Conservation (phyloP, 2,797 vertebrate species). For the Tenualosa ilisha region DNA sequence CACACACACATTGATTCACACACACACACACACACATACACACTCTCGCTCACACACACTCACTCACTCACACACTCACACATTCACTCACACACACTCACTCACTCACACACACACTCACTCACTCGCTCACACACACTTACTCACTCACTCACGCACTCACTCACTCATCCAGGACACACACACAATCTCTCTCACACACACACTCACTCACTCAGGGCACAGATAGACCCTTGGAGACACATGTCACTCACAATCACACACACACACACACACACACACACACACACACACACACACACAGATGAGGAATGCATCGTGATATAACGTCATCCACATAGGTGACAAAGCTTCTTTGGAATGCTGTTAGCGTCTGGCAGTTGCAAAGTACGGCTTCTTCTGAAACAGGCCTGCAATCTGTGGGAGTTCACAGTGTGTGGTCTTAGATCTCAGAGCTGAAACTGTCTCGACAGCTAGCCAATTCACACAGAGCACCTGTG, state of each 20-base stretch:
- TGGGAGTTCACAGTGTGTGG: conserved; percentile 1
- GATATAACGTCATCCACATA: not conserved
- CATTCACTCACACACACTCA: no score
- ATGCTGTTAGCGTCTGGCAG: conserved; percentile 31
- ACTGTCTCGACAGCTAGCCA: conserved; percentile 21
- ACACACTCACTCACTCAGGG: not conserved
- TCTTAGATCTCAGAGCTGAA: conserved; percentile 13
- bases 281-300: not conserved
- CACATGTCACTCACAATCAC: not conserved
- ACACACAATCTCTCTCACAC: not conserved
- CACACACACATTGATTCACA: no score
- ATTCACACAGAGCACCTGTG: conserved; percentile 20
- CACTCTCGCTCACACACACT: no score
- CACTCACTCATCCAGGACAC: not conserved
- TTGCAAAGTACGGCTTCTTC: conserved; percentile 28
- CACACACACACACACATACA: no score
- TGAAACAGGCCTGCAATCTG: conserved; percentile 40
- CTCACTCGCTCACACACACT: no score
- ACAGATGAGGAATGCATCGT: not conserved
- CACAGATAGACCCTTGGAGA: not conserved
- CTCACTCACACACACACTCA: not conserved
- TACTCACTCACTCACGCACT: no score
- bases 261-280: not conserved
- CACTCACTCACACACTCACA: not conserved
- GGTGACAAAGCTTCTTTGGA: conserved; percentile 34